Percentiles rank a stretch among this genome's conserved stretches.
phyloP scores from a whole-genome alignment of 2,797 vertebrate genomes.

The Mus caroli region DNA sequence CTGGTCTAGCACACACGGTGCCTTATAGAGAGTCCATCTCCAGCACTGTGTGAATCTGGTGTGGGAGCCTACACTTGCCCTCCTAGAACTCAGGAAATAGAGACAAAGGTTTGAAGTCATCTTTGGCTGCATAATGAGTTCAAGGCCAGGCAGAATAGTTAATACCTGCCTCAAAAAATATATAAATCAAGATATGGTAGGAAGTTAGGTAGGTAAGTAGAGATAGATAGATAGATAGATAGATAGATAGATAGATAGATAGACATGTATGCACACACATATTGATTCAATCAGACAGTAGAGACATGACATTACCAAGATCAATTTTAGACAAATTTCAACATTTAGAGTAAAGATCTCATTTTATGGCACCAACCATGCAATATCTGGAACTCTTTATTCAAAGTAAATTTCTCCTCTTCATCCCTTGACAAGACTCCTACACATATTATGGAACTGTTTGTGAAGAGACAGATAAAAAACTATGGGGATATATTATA shows the following conservation, averaged over 20 bases:
- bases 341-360: conserved; percentile 26
- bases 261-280: not conserved
- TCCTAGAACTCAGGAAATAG: not conserved
- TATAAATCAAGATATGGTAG: not conserved
- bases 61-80: not conserved
- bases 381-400: conserved; percentile 47
- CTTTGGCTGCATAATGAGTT: not conserved
- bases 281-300: not conserved
- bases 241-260: not conserved
- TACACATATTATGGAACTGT: not conserved
- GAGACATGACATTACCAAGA: not conserved
- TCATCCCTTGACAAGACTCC: not conserved
- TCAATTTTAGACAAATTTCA: conserved; percentile 18
- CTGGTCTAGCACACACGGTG: not conserved
- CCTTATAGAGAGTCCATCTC: not conserved
- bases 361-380: conserved; percentile 18
- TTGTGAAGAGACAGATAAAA: not conserved
- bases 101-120: not conserved
- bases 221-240: not conserved
- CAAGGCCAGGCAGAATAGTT: not conserved
- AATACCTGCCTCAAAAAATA: not conserved
- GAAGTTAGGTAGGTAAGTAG: not conserved
- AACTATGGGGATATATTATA: not conserved
- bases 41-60: not conserved
- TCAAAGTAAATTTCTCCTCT: conserved; percentile 33